Conservation (phyloP, 2,888 invertebrate genomes). For the Lumbricus terrestris region DNA sequence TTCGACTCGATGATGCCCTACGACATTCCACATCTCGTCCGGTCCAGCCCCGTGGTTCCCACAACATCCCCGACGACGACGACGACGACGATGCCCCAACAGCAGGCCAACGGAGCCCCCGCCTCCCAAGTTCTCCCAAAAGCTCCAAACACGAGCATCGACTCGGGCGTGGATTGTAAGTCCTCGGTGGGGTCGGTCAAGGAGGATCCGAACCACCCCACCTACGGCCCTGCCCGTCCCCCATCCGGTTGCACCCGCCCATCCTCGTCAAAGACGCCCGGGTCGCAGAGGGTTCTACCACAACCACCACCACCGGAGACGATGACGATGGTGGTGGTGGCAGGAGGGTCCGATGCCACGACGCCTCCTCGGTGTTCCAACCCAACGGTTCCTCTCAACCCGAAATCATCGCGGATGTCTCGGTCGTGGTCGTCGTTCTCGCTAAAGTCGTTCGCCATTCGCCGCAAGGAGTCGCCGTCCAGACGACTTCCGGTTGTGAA, state of each 20-base stretch:
- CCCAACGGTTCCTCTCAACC: neutral
- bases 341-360: neutral
- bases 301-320: too few species aligned
- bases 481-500: neutral
- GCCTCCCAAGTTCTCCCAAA: neutral
- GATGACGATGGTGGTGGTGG: too few species aligned
- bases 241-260: neutral
- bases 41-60: neutral
- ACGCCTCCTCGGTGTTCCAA: neutral
- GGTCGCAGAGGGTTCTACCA: neutral
- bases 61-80: neutral
- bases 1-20: neutral
- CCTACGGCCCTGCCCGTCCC: neutral
- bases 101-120: neutral
- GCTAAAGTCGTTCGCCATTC: neutral
- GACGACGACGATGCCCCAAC: neutral
- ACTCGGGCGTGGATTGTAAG: neutral
- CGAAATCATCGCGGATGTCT: neutral
- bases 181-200: neutral
- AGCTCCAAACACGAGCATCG: neutral
- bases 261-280: neutral
- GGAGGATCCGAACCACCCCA: neutral
- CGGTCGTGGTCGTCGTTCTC: neutral
- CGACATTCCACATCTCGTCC: conserved; percentile 9
- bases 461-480: neutral